Conservation (phyloP, 2,888 invertebrate species). For the Venusia cambrica region DNA sequence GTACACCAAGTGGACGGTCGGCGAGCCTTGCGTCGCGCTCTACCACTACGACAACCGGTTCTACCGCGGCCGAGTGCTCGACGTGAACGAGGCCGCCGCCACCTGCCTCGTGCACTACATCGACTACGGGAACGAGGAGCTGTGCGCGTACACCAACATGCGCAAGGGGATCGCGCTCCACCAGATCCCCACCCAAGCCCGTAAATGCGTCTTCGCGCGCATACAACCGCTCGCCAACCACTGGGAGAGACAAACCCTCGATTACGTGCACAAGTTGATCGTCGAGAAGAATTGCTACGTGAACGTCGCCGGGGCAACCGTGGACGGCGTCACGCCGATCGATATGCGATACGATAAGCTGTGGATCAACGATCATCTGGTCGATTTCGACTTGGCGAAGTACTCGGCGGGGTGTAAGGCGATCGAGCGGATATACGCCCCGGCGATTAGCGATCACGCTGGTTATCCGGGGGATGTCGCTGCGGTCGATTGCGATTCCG, state of each 20-base stretch:
- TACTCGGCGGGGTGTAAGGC: conserved; percentile 58
- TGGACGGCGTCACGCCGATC: conserved; percentile 52
- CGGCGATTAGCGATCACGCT: conserved; percentile 12
- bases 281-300: conserved; percentile 81
- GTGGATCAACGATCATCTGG: conserved; percentile 70
- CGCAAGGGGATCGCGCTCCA: conserved; percentile 83
- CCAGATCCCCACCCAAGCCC: conserved; percentile 84
- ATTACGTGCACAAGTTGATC: conserved; percentile 81
- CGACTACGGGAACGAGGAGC: conserved; percentile 91
- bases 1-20: conserved; percentile 79
- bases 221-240: conserved; percentile 48
- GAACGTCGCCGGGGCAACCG: conserved; percentile 55
- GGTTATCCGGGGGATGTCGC: background rate
- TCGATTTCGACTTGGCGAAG: conserved; percentile 65
- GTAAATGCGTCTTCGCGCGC: conserved; percentile 78
- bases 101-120: conserved; percentile 84
- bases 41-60: conserved; percentile 84
- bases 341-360: conserved; percentile 60
- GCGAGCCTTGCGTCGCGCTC: conserved; percentile 85
- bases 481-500: conserved; percentile 42
- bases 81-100: conserved; percentile 56
- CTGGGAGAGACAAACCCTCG: conserved; percentile 80
- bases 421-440: conserved; percentile 45
- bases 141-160: conserved; percentile 77
- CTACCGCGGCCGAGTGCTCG: conserved; percentile 85